Percentiles rank a stretch among this genome's conserved stretches.
Conservation (phyloP, 64 coral and sea anemone genomes). For the Stichodactyla mertensii region DNA sequence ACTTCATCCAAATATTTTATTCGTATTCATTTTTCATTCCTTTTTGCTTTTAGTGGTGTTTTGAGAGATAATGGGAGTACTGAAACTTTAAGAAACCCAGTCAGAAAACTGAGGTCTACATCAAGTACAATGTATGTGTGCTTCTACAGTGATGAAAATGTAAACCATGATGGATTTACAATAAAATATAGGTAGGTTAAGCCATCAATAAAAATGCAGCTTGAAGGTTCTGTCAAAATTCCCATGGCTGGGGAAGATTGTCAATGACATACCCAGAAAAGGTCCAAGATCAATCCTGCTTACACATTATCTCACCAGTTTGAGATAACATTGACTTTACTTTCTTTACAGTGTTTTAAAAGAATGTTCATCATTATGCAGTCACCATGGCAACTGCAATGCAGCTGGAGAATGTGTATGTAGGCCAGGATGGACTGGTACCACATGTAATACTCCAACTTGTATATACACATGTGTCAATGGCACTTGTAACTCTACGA, state of each 20-base stretch:
- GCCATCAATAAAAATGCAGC: background rate
- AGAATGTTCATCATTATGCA: slow-evolving; percentile 35
- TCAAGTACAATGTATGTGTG: slow-evolving; percentile 77
- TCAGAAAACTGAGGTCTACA: slow-evolving; percentile 22
- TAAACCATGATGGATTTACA: slow-evolving; percentile 57
- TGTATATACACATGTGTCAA: slow-evolving; percentile 53
- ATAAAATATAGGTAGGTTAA: slow-evolving; percentile 79
- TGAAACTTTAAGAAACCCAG: background rate
- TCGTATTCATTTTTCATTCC: too few relatives aligned
- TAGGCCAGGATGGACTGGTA: slow-evolving; percentile 71
- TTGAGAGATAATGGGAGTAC: background rate
- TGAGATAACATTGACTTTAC: background rate
- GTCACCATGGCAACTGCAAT: slow-evolving; percentile 68
- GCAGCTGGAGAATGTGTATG: slow-evolving; percentile 57
- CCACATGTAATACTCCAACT: slow-evolving; percentile 37
- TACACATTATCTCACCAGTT: background rate
- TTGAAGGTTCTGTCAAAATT: too few relatives aligned
- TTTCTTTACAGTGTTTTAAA: background rate
- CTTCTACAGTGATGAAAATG: slow-evolving; percentile 83
- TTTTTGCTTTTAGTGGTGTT: background rate
- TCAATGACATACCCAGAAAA: too few relatives aligned
- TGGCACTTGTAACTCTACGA: slow-evolving; percentile 58
- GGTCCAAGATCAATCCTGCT: too few relatives aligned
- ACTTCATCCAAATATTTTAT: too few relatives aligned
- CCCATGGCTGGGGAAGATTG: too few relatives aligned